Evolutionary conservation across 2,888 invertebrate genomes (phyloP).

Genomic region (Trichogramma evanescens): DNA sequence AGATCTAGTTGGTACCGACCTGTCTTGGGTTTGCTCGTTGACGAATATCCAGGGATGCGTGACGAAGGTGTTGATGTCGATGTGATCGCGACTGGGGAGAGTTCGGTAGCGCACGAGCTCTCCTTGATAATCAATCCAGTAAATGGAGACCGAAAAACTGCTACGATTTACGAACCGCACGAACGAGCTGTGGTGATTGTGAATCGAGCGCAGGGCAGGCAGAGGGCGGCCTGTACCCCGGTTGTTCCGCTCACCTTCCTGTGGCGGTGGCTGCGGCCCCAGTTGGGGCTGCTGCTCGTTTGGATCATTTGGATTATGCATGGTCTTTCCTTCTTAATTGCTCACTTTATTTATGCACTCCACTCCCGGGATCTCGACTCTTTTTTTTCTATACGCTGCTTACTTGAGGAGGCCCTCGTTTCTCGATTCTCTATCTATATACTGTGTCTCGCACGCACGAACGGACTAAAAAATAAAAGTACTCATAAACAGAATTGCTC

Average conservation of each 20-base stretch:
- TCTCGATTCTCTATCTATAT: neutral
- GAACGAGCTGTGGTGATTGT: conserved; percentile 43
- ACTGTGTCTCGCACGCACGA: too few relatives aligned
- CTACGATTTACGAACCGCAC: conserved; percentile 60
- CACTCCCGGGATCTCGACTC: neutral
- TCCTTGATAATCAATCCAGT: conserved; percentile 75
- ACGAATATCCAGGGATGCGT: conserved; percentile 82
- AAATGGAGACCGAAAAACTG: conserved; percentile 53
- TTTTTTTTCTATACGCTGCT: neutral
- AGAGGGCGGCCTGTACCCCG: neutral
- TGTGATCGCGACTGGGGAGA: conserved; percentile 52
- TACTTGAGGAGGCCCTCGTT: neutral
- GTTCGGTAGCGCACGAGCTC: conserved; percentile 55
- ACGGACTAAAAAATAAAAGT: too few relatives aligned
- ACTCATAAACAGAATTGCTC: too few relatives aligned
- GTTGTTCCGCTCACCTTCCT: conserved; percentile 4
- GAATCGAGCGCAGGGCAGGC: conserved; percentile 32
- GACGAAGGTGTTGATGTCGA: conserved; percentile 68
- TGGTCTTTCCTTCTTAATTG: neutral
- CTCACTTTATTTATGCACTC: neutral
- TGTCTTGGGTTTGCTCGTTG: conserved; percentile 63
- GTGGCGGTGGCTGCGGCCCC: neutral
- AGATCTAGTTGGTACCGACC: conserved; percentile 31
- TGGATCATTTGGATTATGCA: neutral
- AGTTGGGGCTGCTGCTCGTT: neutral